Conservation (phyloP, 2,797 vertebrate genomes). For the Amazonetta brasiliensis region DNA sequence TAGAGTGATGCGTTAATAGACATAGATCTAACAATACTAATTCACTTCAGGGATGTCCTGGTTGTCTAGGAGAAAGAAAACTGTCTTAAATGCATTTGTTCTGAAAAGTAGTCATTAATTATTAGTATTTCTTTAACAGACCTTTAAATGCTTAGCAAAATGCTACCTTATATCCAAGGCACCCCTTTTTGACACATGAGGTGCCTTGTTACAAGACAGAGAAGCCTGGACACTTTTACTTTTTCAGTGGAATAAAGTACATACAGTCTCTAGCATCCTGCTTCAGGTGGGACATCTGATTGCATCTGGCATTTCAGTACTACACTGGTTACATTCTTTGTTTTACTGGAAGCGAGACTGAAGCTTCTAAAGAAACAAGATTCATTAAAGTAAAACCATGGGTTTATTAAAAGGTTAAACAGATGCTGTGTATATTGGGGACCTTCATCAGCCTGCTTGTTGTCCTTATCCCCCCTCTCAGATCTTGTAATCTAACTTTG, state of each 20-base stretch:
- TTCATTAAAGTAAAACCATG: neutral
- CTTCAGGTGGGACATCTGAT: neutral
- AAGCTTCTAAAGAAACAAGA: neutral
- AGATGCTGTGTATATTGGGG: neutral
- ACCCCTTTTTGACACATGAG: neutral
- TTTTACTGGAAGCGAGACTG: neutral
- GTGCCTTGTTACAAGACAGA: neutral
- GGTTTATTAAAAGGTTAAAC: slow-evolving; percentile 23
- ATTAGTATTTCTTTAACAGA: neutral
- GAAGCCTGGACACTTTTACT: neutral
- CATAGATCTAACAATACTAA: neutral
- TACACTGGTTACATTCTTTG: neutral
- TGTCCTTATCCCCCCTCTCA: neutral
- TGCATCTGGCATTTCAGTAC: neutral
- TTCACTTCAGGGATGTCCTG: neutral
- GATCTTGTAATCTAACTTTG: slow-evolving; percentile 33
- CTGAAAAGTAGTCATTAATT: neutral
- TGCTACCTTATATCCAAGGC: neutral
- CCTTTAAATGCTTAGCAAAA: neutral
- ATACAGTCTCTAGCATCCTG: neutral
- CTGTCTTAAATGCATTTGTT: neutral
- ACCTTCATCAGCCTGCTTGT: neutral
- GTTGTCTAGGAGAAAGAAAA: neutral
- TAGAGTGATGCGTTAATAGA: neutral
- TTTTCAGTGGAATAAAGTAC: neutral